Evolutionary conservation across 64 coral and sea anemone genomes (phyloP).

Genomic region (Orbicella faveolata): DNA sequence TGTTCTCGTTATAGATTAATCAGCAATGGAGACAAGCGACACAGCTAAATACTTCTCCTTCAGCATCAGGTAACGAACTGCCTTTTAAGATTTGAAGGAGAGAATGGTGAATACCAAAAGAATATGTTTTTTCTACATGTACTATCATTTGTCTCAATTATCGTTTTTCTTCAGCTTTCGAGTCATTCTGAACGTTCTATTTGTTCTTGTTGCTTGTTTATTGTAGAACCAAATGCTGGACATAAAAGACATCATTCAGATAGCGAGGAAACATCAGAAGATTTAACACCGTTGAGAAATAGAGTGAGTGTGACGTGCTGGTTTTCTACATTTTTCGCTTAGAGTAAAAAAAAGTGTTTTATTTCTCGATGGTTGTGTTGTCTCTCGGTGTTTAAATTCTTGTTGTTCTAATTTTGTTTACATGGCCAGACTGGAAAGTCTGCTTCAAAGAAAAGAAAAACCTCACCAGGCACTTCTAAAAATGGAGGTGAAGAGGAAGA

Average conservation of each 20-base stretch:
- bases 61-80: neutral
- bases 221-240: slow-evolving; percentile 1
- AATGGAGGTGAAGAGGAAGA: slow-evolving; percentile 5
- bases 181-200: neutral
- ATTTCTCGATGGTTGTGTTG: neutral
- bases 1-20: slow-evolving; percentile 31
- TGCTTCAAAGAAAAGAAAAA: neutral
- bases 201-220: neutral
- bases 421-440: neutral
- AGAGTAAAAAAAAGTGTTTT: neutral
- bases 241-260: neutral
- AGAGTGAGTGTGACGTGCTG: neutral
- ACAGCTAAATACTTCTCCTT: neutral
- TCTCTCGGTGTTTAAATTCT: neutral
- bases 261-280: neutral
- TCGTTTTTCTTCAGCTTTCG: too few species aligned
- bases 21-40: slow-evolving; percentile 35
- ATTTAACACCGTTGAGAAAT: slow-evolving; percentile 26
- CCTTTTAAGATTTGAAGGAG: too few species aligned
- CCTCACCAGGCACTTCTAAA: neutral
- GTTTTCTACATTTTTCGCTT: neutral
- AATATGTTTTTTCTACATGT: too few species aligned
- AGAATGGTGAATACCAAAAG: too few species aligned
- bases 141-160: too few species aligned
- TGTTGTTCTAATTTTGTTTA: neutral